These are phyloP conservation scores for Maconellicoccus hirsutus DNA, from an alignment of 1,140 invertebrate genomes.

Conservation along the genomic window DNA sequence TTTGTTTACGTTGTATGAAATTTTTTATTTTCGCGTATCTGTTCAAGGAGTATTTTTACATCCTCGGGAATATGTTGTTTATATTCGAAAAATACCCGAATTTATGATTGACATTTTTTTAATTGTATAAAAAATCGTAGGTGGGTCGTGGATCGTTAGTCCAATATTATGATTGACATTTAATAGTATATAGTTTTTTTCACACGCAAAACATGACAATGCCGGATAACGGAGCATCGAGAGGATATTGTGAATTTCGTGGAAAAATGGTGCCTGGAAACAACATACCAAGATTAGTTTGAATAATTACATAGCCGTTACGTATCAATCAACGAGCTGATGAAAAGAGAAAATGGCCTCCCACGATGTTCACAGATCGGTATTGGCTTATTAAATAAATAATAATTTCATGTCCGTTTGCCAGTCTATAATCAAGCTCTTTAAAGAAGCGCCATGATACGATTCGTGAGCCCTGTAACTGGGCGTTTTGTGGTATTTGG, in stretches of 20 bases:
- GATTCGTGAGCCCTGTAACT: background rate
- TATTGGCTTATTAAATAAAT: conserved; percentile 5
- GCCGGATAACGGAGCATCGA: background rate
- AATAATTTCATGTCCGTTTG: background rate
- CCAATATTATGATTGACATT: background rate
- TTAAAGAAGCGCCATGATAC: background rate
- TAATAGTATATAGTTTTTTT: background rate
- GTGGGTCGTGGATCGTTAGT: background rate
- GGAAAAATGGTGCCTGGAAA: background rate
- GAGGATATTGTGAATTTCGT: background rate
- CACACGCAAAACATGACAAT: background rate
- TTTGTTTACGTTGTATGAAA: background rate
- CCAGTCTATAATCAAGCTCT: background rate
- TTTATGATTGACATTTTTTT: too few relatives aligned
- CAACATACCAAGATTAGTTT: background rate
- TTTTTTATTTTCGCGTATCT: background rate
- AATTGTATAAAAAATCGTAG: too few relatives aligned
- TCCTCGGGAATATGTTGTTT: too few relatives aligned
- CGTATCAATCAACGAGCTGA: background rate
- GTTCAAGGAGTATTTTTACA: too few relatives aligned
- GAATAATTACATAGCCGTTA: conserved; percentile 7
- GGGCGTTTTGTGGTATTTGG: background rate
- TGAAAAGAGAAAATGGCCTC: conserved; percentile 3
- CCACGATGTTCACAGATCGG: conserved; percentile 6
- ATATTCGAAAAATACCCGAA: too few relatives aligned